Conservation (phyloP, 2,888 invertebrate species). For the Cylindroiulus punctatus region DNA sequence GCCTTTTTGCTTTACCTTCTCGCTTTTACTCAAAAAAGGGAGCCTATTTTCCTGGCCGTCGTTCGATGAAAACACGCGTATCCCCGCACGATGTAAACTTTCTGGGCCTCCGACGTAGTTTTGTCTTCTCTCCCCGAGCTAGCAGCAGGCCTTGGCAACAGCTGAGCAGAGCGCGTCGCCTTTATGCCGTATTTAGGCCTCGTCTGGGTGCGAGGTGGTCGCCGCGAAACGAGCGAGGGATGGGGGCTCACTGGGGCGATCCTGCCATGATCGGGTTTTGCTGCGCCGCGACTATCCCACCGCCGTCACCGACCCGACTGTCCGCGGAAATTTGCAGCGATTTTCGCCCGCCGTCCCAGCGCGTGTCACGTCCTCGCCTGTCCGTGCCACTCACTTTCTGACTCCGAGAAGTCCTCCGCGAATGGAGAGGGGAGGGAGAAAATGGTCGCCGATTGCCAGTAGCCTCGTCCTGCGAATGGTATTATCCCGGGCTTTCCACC, state of each 20-base stretch:
- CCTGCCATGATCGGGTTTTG: not conserved
- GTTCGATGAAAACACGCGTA: no score
- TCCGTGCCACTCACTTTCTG: not conserved
- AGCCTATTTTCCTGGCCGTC: no score
- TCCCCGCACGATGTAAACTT: no score
- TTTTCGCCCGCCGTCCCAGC: not conserved
- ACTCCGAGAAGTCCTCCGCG: not conserved
- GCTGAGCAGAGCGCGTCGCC: slow-evolving; percentile 19
- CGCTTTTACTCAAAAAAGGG: no score
- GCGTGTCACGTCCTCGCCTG: not conserved
- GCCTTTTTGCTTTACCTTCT: no score
- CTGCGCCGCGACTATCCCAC: not conserved
- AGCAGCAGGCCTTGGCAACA: not conserved
- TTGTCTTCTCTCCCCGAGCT: not conserved
- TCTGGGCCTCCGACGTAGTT: no score
- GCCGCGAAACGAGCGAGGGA: not conserved
- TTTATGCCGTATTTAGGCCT: slow-evolving; percentile 32
- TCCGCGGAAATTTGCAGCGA: not conserved
- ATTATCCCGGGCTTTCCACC: not conserved
- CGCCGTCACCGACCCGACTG: not conserved
- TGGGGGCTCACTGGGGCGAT: not conserved
- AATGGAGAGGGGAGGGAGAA: not conserved
- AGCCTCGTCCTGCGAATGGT: no score
- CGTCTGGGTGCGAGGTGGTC: not conserved
- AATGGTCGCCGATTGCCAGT: not conserved